phyloP scores from a whole-genome alignment of 2,797 vertebrate genomes.

The Podarcis siculus region DNA sequence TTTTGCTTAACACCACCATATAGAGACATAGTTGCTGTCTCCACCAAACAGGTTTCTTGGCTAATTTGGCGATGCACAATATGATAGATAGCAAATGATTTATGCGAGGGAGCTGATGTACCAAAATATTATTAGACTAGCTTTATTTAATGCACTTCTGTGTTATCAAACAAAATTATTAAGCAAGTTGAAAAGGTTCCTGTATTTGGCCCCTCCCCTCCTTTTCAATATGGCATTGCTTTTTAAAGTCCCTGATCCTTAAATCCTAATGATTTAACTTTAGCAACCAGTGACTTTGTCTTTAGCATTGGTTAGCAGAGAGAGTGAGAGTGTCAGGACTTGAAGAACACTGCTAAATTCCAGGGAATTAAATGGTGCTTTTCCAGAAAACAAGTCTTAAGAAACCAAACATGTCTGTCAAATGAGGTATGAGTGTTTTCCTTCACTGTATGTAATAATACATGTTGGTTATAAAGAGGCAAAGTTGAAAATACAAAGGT shows the following conservation, averaged over 20 bases:
- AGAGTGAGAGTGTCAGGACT: background rate
- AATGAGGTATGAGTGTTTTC: conserved; percentile 80
- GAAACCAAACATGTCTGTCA: conserved; percentile 48
- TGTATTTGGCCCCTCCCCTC: conserved; percentile 11
- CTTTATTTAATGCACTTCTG: conserved; percentile 45
- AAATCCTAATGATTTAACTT: conserved; percentile 36
- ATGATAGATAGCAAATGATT: conserved; percentile 49
- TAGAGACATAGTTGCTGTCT: conserved; percentile 50
- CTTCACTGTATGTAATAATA: conserved; percentile 69
- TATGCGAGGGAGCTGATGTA: conserved; percentile 56
- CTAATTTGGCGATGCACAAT: conserved; percentile 10
- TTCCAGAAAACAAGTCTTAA: no score
- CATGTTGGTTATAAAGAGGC: conserved; percentile 53
- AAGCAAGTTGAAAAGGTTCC: conserved; percentile 28
- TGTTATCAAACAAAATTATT: conserved; percentile 43
- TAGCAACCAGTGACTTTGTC: conserved; percentile 14
- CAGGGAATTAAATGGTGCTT: no score
- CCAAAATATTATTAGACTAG: conserved; percentile 55
- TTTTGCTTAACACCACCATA: conserved; percentile 46
- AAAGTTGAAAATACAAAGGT: conserved; percentile 67
- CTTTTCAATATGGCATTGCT: conserved; percentile 39
- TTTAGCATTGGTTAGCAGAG: background rate
- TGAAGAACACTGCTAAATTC: conserved; percentile 28
- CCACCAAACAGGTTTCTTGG: conserved; percentile 16
- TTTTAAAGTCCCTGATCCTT: conserved; percentile 12